Evolutionary conservation across 2,797 vertebrate genomes (phyloP).

Genomic region (Okamejei kenojei): DNA sequence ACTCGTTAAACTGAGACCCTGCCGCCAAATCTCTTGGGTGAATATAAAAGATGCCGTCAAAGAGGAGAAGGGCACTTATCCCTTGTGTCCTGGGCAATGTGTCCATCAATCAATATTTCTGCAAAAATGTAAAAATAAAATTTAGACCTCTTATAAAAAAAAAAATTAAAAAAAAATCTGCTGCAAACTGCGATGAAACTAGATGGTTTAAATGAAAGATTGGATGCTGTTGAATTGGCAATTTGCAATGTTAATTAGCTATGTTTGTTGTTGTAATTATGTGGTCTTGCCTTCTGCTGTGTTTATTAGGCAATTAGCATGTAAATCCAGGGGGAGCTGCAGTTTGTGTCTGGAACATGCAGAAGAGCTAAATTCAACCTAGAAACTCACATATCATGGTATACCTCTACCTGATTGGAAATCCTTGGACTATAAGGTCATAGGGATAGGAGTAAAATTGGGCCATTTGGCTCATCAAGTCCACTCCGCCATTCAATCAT

Average conservation of each 20-base stretch:
- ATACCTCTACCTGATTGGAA: background rate
- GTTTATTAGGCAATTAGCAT: conserved; percentile 17
- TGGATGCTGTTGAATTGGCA: background rate
- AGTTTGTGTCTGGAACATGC: background rate
- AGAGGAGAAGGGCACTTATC: too few species aligned
- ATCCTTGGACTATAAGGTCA: too few species aligned
- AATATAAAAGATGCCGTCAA: too few species aligned
- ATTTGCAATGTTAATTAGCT: background rate
- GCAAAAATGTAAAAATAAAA: background rate
- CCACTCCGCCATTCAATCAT: too few species aligned
- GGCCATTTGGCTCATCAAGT: too few species aligned
- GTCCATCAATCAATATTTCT: too few species aligned
- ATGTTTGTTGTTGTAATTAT: background rate
- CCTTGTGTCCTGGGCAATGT: too few species aligned
- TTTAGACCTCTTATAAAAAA: too few species aligned
- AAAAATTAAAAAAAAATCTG: background rate
- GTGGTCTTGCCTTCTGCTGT: background rate
- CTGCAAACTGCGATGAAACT: background rate
- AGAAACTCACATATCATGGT: background rate
- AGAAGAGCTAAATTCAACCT: background rate
- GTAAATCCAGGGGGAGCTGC: background rate
- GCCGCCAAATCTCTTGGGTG: too few species aligned
- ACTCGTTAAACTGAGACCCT: too few species aligned
- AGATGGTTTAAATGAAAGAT: background rate
- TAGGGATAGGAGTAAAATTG: too few species aligned